Percentiles rank a stretch among this genome's conserved stretches.
phyloP scores from a whole-genome alignment of 2,113 vertebrate genomes.

The Lagopus muta region DNA sequence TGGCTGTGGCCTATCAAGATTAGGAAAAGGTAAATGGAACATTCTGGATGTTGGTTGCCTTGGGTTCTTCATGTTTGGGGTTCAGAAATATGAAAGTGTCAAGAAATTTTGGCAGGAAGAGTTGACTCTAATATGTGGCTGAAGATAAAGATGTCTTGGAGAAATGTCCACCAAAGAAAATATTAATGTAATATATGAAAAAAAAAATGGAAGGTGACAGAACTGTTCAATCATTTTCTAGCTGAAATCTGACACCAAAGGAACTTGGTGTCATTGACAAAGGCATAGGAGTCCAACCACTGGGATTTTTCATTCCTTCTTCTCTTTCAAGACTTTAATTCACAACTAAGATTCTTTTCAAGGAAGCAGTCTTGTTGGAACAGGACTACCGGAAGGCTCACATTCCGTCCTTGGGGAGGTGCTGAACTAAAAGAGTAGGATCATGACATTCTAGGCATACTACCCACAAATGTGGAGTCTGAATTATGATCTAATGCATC shows the following conservation, averaged over 20 bases:
- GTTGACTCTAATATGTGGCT: neutral
- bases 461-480: neutral
- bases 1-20: neutral
- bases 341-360: neutral
- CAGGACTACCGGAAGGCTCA: neutral
- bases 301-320: neutral
- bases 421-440: neutral
- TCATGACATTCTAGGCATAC: neutral
- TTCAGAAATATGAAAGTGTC: neutral
- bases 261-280: neutral
- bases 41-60: neutral
- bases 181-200: neutral
- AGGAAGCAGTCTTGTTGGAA: neutral
- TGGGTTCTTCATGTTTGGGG: neutral
- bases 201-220: neutral
- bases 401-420: neutral
- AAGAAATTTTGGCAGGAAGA: neutral
- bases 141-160: neutral
- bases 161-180: neutral
- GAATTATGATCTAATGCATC: neutral
- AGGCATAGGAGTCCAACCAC: neutral
- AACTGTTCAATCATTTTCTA: neutral
- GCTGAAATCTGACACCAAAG: neutral
- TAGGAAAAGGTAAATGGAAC: neutral
- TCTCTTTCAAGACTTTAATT: neutral